Conservation (phyloP, 2,113 vertebrate species). For the Progne subis region DNA sequence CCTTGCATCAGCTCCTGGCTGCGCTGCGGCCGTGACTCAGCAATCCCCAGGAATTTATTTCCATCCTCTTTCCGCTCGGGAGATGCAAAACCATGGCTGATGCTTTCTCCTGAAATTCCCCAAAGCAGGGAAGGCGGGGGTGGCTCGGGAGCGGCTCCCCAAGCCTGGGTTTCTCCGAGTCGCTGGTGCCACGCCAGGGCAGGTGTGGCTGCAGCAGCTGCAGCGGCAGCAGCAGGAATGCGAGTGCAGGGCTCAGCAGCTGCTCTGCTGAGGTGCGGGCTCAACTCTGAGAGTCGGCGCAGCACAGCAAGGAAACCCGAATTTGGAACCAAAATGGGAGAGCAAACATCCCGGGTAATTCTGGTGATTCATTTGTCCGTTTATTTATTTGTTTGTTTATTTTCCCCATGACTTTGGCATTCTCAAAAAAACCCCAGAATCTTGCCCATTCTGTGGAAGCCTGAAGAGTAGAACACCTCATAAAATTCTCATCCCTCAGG, state of each 20-base stretch:
- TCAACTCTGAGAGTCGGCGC: background rate
- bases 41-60: constrained; percentile 35
- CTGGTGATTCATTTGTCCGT: background rate
- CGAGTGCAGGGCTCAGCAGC: background rate
- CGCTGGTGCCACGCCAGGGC: too few relatives aligned
- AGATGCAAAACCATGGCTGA: constrained; percentile 10
- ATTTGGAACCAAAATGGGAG: background rate
- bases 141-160: too few relatives aligned
- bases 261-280: background rate
- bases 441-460: background rate
- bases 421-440: background rate
- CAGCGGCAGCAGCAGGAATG: background rate
- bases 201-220: too few relatives aligned
- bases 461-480: background rate
- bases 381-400: too few relatives aligned
- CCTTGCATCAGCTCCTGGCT: constrained; percentile 70
- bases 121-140: background rate
- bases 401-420: background rate
- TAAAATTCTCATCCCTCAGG: background rate
- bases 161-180: too few relatives aligned
- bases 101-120: background rate
- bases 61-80: constrained; percentile 41
- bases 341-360: background rate
- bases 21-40: constrained; percentile 71
- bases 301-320: background rate